Base-by-base conservation (phyloP, 1,140 invertebrate genomes). In the Neodiprion virginianus region DNA sequence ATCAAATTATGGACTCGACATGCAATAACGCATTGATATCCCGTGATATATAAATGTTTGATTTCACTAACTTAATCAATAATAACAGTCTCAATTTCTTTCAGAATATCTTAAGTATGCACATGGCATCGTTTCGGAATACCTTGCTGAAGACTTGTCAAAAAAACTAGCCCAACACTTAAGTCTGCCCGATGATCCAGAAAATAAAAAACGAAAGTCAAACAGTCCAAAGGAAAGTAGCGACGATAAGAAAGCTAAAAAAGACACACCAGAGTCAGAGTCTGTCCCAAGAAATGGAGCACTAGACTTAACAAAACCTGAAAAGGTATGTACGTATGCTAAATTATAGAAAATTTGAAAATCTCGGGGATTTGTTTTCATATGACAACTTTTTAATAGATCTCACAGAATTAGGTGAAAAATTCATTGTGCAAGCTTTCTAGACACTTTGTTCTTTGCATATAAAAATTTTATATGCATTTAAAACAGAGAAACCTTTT, bases 81-180 rank as follows among this genome's bases (percentile, higher is more conserved):
- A 12, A 72, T 8, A 14, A 17, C 40, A 14, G 14, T 23, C 10
- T 14, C 53, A 61, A 72, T 61, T 23, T 72, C 74, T 89, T 89
- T 70, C 80, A 91, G 92, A 93, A 74, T 94, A 93, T 80, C 81
- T 93, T 67, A 91, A 90, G 83, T 94, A 93, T 85, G 92, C 93
- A 10, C 90, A 91, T 84, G 93, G 92, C 72, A 91, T 94, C 69
- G 86, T 94, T 65, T 92, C 91, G 7, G 93, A 94, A 82, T 94
- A 94, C 82, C 87, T 94, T 48, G 87, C 91, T 78, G 91, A 93
- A 69, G 91, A 94, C 83, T 83, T 94, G 23, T 87, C 90, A 74
- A 88, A 90, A 76, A 90, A 90, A 80, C 85, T 94, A 67, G 86
- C 91, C 49, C 89, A 91, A 74, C 87, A 88, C 83, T 89, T 93